Evolutionary conservation across 2,113 vertebrate genomes (phyloP), one percentile per base, ranked within the genome.

Genomic region (Nymphicus hollandicus): DNA sequence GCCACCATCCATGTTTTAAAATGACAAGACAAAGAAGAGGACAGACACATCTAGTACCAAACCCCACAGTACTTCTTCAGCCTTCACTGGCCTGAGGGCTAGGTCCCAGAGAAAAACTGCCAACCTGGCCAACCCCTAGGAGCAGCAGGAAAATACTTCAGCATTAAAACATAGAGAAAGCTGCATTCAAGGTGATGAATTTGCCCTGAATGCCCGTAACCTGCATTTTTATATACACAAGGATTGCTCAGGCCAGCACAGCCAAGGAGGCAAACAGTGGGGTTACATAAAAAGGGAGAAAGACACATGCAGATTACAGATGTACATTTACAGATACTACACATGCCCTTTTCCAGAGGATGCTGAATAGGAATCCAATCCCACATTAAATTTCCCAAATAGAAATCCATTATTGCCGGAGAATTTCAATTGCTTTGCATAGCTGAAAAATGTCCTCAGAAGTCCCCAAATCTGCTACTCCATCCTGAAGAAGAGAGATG

Each of bases 391-490:
- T 73, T 88, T 83, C 50, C 60, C 68, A 83, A 61, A 71, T 58
- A 82, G 50, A 96, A 91, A 86, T 61, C 61, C 17, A 43, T 53
- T 63, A 49, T 77, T 95, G 87, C 39, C 0, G 10, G 92, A 81
- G 56, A 92, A 89, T 91, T 97, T 88, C 19, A 91, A 73, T 39
- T 86, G 56, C 49, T 91, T 64, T 71, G 44, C 53, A 78, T 14
- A 92, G 91, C 81, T 92, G 84, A 95, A 96, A 94, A 94, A 83
- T 64, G 69, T 88, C 66, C 81, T 78, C 52, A 46, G 33, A 95
- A 91, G 66, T 93, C 70, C 83, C 90, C 86, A 86, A 31, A 87
- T 93, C 88, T 88, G 88, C 60, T 88, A 8, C 94, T 96, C 55
- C 66, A 31, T 47, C 76, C 83, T 56, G 84, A 91, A 81, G 80